Evolutionary conservation across 2,113 vertebrate genomes (phyloP).

Genomic region (Ranitomeya imitator): DNA sequence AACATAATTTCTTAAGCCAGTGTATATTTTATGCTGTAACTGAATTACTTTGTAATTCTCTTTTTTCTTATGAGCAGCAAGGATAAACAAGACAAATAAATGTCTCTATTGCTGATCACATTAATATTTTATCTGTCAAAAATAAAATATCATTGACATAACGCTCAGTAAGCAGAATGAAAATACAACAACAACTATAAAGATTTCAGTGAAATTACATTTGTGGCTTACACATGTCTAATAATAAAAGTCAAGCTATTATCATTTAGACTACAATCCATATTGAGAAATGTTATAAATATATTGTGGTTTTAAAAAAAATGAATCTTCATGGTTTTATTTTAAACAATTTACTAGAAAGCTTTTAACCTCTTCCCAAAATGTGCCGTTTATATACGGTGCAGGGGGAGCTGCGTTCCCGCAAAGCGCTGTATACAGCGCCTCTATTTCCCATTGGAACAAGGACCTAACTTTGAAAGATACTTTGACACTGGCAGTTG

Average conservation of each 20-base stretch:
- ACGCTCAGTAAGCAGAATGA: constrained; percentile 3
- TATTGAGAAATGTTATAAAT: neutral
- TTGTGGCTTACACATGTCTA: constrained; percentile 4
- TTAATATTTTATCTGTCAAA: constrained; percentile 34
- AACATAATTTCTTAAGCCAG: neutral
- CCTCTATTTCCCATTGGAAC: no score
- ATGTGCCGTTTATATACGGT: no score
- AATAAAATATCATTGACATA: neutral
- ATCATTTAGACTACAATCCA: neutral
- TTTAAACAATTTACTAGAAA: no score
- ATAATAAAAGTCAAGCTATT: constrained; percentile 33
- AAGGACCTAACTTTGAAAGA: no score
- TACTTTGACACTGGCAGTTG: no score
- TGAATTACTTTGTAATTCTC: neutral
- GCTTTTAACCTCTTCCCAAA: no score
- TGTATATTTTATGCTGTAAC: neutral
- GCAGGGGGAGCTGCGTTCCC: no score
- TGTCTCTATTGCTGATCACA: constrained; percentile 1
- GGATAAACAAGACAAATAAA: constrained; percentile 14
- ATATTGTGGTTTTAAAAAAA: neutral
- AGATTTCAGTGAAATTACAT: constrained; percentile 16
- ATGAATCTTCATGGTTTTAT: no score
- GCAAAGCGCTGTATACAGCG: no score
- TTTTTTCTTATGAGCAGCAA: neutral
- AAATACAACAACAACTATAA: neutral